Conservation (phyloP, 2,797 vertebrate species). For the Tenualosa ilisha region DNA sequence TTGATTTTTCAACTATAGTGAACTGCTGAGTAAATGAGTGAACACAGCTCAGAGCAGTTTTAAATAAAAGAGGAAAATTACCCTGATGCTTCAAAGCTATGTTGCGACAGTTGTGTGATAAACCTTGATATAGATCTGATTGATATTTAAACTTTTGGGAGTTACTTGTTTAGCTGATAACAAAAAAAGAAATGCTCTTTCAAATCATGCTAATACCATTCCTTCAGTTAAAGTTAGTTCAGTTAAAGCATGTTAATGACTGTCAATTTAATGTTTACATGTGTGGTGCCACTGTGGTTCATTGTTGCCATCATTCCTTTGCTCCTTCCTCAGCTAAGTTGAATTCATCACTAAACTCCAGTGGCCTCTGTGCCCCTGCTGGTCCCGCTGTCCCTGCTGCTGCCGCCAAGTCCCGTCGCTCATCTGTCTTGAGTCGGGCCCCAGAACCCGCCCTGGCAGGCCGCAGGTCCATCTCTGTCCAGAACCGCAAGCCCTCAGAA, state of each 20-base stretch:
- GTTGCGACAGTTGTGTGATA: no score
- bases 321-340: constrained; percentile 63
- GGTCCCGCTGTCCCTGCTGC: constrained; percentile 31
- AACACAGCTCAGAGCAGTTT: no score
- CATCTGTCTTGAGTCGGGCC: constrained; percentile 41
- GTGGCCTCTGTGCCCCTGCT: constrained; percentile 50
- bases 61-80: no score
- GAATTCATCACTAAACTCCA: constrained; percentile 65
- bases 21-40: neutral
- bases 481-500: constrained; percentile 58
- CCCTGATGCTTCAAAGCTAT: no score
- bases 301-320: neutral
- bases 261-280: neutral
- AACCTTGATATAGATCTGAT: no score
- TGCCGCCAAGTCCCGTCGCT: constrained; percentile 46
- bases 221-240: neutral
- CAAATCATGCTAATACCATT: no score
- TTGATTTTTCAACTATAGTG: no score
- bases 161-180: no score
- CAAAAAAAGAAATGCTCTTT: no score
- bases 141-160: no score
- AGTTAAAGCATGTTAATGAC: neutral
- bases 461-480: constrained; percentile 61
- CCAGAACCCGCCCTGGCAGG: constrained; percentile 40
- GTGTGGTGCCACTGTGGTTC: neutral